phyloP scores from a whole-genome alignment of 2,797 vertebrate species.

The Valencia hispanica region DNA sequence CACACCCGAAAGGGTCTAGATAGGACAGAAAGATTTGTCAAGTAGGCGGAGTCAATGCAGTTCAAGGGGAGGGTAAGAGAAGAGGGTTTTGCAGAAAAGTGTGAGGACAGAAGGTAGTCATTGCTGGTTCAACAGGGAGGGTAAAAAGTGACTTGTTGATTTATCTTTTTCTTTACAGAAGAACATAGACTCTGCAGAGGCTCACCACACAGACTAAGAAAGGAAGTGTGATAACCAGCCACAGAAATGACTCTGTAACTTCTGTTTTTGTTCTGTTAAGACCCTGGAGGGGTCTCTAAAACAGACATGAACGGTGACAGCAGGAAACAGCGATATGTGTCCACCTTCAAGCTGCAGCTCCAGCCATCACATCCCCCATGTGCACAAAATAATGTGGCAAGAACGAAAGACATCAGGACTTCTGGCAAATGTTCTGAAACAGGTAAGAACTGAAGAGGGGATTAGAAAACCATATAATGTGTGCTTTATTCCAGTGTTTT shows the following conservation, averaged over 20 bases:
- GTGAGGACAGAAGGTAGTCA: constrained; percentile 27
- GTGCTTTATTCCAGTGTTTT: not conserved
- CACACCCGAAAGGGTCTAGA: constrained; percentile 7
- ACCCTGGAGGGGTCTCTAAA: constrained; percentile 14
- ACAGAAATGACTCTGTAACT: constrained; percentile 64
- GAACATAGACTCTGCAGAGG: constrained; percentile 16
- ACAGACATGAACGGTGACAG: constrained; percentile 69
- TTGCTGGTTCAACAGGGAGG: constrained; percentile 10
- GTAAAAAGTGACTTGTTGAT: constrained; percentile 18
- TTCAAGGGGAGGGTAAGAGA: constrained; percentile 39
- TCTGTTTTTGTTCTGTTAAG: constrained; percentile 12
- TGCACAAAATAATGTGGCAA: constrained; percentile 7
- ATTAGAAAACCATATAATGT: not conserved
- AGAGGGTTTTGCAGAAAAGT: constrained; percentile 28
- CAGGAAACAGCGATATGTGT: constrained; percentile 68
- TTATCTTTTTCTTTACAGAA: not conserved
- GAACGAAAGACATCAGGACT: not conserved
- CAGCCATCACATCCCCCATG: constrained; percentile 26
- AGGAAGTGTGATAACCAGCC: constrained; percentile 65
- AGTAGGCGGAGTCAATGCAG: constrained; percentile 66
- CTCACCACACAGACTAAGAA: constrained; percentile 5
- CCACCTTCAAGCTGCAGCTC: constrained; percentile 74
- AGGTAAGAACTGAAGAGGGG: constrained; percentile 46
- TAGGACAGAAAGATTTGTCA: constrained; percentile 34
- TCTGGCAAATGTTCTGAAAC: constrained; percentile 9